A percentile compares a stretch with the other conserved stretches of the same genome.
Evolutionary conservation across 1,140 invertebrate species (phyloP).

Genomic region (Pemphigus obesinymphae): DNA sequence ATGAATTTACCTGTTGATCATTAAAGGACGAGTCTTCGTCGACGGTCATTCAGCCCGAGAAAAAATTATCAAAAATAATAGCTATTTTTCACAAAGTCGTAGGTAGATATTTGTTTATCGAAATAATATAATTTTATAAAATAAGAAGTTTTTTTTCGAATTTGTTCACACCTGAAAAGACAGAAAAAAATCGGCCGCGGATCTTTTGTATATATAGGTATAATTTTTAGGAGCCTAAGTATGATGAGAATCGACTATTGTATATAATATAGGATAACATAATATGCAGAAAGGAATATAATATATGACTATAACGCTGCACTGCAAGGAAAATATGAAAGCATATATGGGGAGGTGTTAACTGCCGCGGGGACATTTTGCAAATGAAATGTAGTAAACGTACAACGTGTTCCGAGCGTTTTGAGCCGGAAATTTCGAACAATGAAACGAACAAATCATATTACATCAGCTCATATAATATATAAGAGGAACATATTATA

Average conservation of each 20-base stretch:
- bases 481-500: no score
- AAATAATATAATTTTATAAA: background rate
- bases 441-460: background rate
- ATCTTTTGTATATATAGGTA: no score
- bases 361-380: background rate
- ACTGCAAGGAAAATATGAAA: no score
- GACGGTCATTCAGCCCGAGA: slow-evolving; percentile 40
- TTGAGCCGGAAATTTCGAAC: background rate
- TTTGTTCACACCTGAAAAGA: slow-evolving; percentile 33
- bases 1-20: slow-evolving; percentile 40
- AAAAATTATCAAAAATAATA: slow-evolving; percentile 27
- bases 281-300: background rate
- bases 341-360: background rate
- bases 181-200: background rate
- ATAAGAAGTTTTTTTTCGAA: background rate
- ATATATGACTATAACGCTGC: no score
- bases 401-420: slow-evolving; percentile 11
- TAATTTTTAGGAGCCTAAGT: background rate
- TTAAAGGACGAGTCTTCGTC: slow-evolving; percentile 41
- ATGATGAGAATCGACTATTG: background rate
- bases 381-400: background rate
- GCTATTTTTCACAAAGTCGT: slow-evolving; percentile 30
- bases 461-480: no score
- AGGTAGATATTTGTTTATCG: slow-evolving; percentile 20
- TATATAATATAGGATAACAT: no score